Evolutionary conservation across 1,140 invertebrate species (phyloP), one percentile per base, ranked within the genome.

Genomic region (Tenebrio molitor): DNA sequence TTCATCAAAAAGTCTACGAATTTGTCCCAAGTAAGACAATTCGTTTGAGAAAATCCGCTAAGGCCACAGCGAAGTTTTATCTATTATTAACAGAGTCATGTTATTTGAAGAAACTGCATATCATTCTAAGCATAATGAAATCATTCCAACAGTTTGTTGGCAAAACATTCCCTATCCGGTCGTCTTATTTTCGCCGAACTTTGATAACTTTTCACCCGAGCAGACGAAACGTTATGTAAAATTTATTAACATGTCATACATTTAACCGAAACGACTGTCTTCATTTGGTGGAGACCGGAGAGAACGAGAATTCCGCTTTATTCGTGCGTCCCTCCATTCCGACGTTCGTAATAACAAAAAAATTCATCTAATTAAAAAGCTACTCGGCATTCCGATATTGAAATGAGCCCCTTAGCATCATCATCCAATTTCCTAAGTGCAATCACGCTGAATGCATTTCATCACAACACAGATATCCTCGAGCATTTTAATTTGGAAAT

Each of bases 401-500:
- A 29, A 58, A 58, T 14, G 23, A 29, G 23, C 1, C 6, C 14
- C 50, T 58, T 29, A 50, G 4, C 19, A 1, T 15, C 50, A 29
- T 58, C 21, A 58, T 29, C 50, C 21, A 58, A 58, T 29, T 58
- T 58, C 8, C 23, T 14, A 29, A 58, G 50, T 58, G 50, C 50
- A 29, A 58, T 58, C 50, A 15, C 10, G 50, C 12, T 14, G 50
- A 58, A 29, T 29, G 12, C 50, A 33, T 25, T 58, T 58, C 50
- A 58, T 29, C 23, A 58, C n/a, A 58, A 58, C 23, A 29, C n/a
- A 29, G 23, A 58, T 58, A 14, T 25, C 50, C 23, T 58, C 21
- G 3, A 33, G 23, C 12, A 58, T 58, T 58, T 58, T 58, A 58
- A 58, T 58, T 58, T 58, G 50, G 23, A 58, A 58, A 25, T 58